A percentile compares a stretch with the other conserved stretches of the same genome.
phyloP scores from a whole-genome alignment of 2,113 vertebrate genomes.

The Apus apus region DNA sequence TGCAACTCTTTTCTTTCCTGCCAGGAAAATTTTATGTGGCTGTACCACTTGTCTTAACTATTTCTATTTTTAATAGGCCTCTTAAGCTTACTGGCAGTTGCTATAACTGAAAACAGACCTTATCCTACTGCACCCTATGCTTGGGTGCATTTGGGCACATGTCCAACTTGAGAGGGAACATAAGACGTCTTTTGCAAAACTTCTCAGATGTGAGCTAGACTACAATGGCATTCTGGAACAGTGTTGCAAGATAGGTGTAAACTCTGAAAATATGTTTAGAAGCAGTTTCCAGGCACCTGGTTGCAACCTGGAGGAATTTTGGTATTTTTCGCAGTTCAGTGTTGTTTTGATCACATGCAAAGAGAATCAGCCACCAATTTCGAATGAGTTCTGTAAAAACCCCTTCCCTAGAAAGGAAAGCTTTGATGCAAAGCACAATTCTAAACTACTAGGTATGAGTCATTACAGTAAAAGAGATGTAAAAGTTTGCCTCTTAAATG shows the following conservation, averaged over 20 bases:
- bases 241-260: not conserved
- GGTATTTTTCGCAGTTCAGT: not conserved
- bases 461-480: not conserved
- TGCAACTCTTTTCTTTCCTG: not conserved
- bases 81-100: constrained; percentile 19
- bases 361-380: not conserved
- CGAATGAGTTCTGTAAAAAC: not conserved
- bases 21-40: not conserved
- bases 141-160: not conserved
- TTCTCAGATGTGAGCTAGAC: not conserved
- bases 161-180: not conserved
- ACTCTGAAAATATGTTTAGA: not conserved
- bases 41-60: not conserved
- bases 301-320: not conserved
- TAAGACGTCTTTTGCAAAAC: not conserved
- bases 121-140: not conserved
- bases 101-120: not conserved
- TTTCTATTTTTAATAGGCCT: constrained; percentile 40
- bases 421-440: not conserved
- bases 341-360: not conserved
- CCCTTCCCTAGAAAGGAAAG: not conserved
- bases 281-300: not conserved
- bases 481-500: not conserved
- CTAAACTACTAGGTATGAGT: not conserved
- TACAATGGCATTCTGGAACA: not conserved